Percentiles rank a stretch among this genome's conserved stretches.
These are phyloP conservation scores for human (Homo sapiens) DNA, from an alignment of 2,113 vertebrate genomes.

Conservation along the genomic window DNA sequence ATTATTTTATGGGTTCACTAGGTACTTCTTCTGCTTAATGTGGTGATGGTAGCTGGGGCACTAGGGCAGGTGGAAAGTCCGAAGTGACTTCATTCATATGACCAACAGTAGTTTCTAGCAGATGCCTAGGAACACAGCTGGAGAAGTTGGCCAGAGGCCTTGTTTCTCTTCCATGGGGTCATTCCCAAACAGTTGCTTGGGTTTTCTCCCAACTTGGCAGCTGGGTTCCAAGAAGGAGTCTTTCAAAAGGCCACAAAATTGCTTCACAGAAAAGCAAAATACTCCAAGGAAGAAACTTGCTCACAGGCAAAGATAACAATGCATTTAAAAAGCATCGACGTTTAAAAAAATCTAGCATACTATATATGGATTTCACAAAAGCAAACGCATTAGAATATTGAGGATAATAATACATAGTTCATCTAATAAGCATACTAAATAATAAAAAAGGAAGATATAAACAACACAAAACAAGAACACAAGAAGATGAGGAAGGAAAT, in stretches of 20 bases:
- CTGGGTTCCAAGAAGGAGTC: neutral
- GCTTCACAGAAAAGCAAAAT: neutral
- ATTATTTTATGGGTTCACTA: neutral
- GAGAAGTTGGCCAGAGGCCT: neutral
- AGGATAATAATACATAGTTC: neutral
- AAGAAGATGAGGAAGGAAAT: slow-evolving; percentile 19
- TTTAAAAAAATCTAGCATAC: neutral
- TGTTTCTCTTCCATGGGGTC: neutral
- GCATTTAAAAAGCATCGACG: neutral
- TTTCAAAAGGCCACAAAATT: neutral
- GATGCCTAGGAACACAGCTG: slow-evolving; percentile 11
- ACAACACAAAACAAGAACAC: neutral
- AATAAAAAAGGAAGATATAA: neutral
- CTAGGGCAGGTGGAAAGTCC: neutral
- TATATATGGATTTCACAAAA: neutral
- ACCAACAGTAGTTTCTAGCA: neutral
- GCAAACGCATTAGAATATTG: neutral
- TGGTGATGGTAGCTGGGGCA: neutral
- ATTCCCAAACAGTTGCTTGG: neutral
- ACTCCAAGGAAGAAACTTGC: neutral
- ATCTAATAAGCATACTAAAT: neutral
- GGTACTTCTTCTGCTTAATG: neutral
- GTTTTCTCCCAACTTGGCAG: neutral
- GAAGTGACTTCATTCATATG: slow-evolving; percentile 24
- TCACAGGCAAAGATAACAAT: neutral